Percentiles rank a stretch among this genome's conserved stretches.
Conservation (phyloP, 2,888 invertebrate genomes). For the Athalia cordata region DNA sequence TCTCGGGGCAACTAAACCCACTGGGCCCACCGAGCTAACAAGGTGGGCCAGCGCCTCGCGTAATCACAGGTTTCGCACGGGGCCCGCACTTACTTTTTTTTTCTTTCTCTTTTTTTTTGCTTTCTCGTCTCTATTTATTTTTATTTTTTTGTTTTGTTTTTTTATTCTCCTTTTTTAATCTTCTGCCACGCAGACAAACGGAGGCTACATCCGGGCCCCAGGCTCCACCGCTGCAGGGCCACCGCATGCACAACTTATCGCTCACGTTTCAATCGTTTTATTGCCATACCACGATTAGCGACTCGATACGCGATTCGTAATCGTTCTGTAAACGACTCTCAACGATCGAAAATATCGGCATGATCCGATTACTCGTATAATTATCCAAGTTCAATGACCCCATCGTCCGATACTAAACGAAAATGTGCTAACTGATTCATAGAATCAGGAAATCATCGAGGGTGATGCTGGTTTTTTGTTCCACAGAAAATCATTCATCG, state of each 20-base stretch:
- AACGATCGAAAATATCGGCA: not conserved
- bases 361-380: not conserved
- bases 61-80: constrained; percentile 73
- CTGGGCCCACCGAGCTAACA: constrained; percentile 70
- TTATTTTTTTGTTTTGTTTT: constrained; percentile 71
- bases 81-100: constrained; percentile 71
- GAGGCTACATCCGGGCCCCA: constrained; percentile 68
- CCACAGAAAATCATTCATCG: too few relatives aligned
- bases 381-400: not conserved
- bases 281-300: constrained; percentile 48
- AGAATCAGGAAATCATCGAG: too few relatives aligned
- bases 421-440: too few relatives aligned
- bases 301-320: constrained; percentile 31
- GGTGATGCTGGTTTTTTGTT: too few relatives aligned
- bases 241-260: constrained; percentile 50
- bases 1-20: constrained; percentile 55
- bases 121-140: constrained; percentile 58
- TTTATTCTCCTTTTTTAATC: constrained; percentile 70
- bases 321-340: constrained; percentile 27
- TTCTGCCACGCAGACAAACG: constrained; percentile 60
- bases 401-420: too few relatives aligned
- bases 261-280: constrained; percentile 65
- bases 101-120: constrained; percentile 71
- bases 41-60: constrained; percentile 72
- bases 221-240: constrained; percentile 52